Conservation (phyloP, 2,113 vertebrate species). For the Callorhinus ursinus region DNA sequence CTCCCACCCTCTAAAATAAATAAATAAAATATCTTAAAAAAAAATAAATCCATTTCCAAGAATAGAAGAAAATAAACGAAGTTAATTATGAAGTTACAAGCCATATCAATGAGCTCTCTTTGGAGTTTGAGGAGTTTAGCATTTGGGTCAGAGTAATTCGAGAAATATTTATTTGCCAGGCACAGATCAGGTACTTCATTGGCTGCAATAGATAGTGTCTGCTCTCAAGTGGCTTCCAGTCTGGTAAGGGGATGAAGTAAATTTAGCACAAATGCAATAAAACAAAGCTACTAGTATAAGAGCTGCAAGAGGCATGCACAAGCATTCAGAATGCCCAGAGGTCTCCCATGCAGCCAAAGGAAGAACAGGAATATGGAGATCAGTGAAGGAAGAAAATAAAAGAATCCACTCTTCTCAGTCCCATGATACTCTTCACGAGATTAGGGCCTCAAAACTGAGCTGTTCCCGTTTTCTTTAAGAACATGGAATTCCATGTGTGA, state of each 20-base stretch:
- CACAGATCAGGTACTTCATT: neutral
- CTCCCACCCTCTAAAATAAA: too few relatives aligned
- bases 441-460: neutral
- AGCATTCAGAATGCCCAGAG: neutral
- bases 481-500: neutral
- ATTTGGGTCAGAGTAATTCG: neutral
- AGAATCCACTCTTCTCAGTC: neutral
- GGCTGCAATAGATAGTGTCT: neutral
- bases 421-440: neutral
- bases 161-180: neutral
- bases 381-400: neutral
- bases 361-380: neutral
- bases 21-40: too few relatives aligned
- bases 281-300: neutral
- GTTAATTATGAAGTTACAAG: neutral
- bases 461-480: neutral
- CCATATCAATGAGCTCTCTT: neutral
- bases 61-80: constrained; percentile 11
- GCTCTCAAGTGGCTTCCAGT: neutral
- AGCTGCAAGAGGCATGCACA: rapidly evolving
- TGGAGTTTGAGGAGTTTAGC: neutral
- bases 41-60: constrained; percentile 10
- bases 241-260: neutral
- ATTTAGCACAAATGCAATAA: neutral
- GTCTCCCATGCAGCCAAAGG: neutral